Evolutionary conservation across 1,140 invertebrate species (phyloP), one percentile per base, ranked within the genome.

Genomic region (Trigoniulus corallinus): DNA sequence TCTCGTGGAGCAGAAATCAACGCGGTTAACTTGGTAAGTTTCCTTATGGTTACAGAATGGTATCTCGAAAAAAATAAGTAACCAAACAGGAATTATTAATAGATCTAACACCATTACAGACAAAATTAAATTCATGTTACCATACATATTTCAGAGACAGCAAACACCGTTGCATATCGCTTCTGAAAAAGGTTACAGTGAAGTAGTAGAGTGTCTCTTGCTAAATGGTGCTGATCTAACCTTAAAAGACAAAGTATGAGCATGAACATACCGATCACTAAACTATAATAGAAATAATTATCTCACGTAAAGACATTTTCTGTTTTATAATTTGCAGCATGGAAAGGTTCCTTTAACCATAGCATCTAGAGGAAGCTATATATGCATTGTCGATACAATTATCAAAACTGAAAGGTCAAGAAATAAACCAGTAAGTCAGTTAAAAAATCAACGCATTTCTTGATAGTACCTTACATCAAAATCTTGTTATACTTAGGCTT

Each of bases 311-410:
- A n/a, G n/a, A n/a, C n/a, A n/a, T n/a, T n/a, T n/a, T n/a, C n/a
- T n/a, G n/a, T n/a, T 42, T 40, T 24, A 18, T 4, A 47, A 37
- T 18, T 54, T 54, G 50, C 58, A 72, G 76, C 71, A 74, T 49
- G 79, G 79, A 25, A 73, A 74, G 58, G 81, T 81, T 54, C 76
- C 77, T 51, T 59, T 81, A 54, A 73, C 83, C 55, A 74, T 82
- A 25, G 80, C 83, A 0, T 81, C 83, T 1, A 67, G 82, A 53
- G 83, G 82, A 13, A 84, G 82, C 62, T 84, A 84, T 66, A 84
- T 82, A 13, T 80, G 82, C 2, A 85, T 88, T 47, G 78, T 87
- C 45, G 83, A 85, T 59, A 81, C 86, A 72, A 78, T 87, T 37
- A 85, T 86, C 47, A 81, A 79, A 62, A 85, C 82, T 4, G 76